Evolutionary conservation across 1,140 invertebrate species (phyloP).

Genomic region (Hylaeus volcanicus): DNA sequence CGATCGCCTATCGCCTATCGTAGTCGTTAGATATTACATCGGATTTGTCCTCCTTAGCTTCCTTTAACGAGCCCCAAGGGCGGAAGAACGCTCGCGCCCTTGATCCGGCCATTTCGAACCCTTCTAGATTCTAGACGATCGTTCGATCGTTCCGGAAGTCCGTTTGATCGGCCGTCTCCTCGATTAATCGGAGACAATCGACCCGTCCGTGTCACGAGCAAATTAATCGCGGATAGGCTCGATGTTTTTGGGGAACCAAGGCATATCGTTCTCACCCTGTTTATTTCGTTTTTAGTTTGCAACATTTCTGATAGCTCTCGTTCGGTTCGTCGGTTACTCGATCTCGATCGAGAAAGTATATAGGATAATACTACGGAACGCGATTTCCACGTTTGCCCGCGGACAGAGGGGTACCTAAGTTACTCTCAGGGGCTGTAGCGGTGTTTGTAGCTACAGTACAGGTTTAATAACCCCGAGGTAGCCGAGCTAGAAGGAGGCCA

Average conservation of each 20-base stretch:
- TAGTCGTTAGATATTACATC: constrained; percentile 9
- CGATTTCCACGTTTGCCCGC: too few relatives aligned
- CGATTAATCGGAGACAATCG: neutral
- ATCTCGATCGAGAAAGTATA: neutral
- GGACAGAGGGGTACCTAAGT: too few relatives aligned
- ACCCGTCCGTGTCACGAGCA: neutral
- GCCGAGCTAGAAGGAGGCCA: too few relatives aligned
- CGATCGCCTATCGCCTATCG: too few relatives aligned
- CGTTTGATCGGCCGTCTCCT: constrained; percentile 15
- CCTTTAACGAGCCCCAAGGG: neutral
- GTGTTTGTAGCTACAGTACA: too few relatives aligned
- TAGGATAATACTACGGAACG: too few relatives aligned
- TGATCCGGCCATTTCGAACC: constrained; percentile 1
- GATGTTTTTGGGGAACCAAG: constrained; percentile 25
- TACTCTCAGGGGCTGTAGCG: too few relatives aligned
- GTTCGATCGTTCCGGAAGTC: neutral
- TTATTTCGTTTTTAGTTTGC: neutral
- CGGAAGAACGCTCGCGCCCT: neutral
- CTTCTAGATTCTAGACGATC: constrained; percentile 3
- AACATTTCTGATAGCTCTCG: neutral
- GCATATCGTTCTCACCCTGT: constrained; percentile 31
- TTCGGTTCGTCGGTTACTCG: neutral
- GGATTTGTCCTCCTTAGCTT: neutral
- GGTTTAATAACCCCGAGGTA: too few relatives aligned
- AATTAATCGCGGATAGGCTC: neutral